Evolutionary conservation across 2,797 vertebrate genomes (phyloP), one percentile per base, ranked within the genome.

Genomic region (Todus mexicanus): DNA sequence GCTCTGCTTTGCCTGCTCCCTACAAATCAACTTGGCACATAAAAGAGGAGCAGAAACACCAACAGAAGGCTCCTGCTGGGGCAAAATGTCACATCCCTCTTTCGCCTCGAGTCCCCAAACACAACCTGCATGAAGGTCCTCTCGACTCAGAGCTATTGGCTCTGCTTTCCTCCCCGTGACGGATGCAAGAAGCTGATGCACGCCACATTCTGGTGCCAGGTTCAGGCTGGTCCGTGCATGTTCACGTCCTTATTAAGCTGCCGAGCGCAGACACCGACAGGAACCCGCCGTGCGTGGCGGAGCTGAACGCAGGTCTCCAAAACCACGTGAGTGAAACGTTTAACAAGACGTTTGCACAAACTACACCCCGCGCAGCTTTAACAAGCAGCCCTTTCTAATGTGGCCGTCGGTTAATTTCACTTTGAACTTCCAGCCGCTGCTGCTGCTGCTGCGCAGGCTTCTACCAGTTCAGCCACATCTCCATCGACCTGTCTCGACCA

Each of bases 171-270:
- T 40, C 40, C 40, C 40, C 15, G 40, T 40, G 11, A 40, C 31
- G 4, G 15, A 33, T 15, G 13, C 3, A 14, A 10, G 2, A 20
- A 59, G 50, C 54, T 38, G 45, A 11, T 2, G 11, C 63, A 14
- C 31, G 1, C 12, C 12, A 1, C 19, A 2, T 6, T 33, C 10
- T 5, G 9, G 5, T 53, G 38, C 50, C 2, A 31, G 1, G 25
- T 25, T 31, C 47, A 53, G 68, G 15, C 29, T 40, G 1, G 25
- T 8, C 25, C 1, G 3, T 11, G 50, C 1, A 7, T 65, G 69
- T 61, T 7, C 37, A 14, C 8, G 33, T 19, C 8, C 21, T 57
- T 69, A 31, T 12, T 11, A 40, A 70, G 56, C 37, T 45, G 1
- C 27, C 11, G 16, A 6, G 26, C 2, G 27, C 18, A 59, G 31